phyloP scores from a whole-genome alignment of 1,140 invertebrate species.

The Laodelphax striatellus region DNA sequence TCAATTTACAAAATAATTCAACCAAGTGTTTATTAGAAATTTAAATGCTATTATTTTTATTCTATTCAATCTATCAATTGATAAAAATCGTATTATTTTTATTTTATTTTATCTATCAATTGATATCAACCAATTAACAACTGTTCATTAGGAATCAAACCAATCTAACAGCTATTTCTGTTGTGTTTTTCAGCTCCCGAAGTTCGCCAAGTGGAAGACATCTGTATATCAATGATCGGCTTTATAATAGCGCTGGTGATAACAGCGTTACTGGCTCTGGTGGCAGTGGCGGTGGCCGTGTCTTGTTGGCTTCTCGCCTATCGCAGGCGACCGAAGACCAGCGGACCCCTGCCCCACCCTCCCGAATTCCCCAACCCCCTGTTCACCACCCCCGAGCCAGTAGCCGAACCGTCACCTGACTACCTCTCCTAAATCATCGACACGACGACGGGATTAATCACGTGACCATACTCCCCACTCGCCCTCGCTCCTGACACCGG shows the following conservation, averaged over 20 bases:
- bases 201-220: slow-evolving; percentile 62
- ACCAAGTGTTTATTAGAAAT: too few relatives aligned
- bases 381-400: slow-evolving; percentile 72
- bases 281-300: slow-evolving; percentile 85
- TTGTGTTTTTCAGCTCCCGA: slow-evolving; percentile 42
- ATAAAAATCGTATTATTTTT: too few relatives aligned
- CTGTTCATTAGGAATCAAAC: too few relatives aligned
- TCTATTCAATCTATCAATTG: too few relatives aligned
- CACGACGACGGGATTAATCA: background rate
- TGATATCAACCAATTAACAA: too few relatives aligned
- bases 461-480: too few relatives aligned
- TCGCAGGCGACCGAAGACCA: slow-evolving; percentile 66
- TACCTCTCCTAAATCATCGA: slow-evolving; percentile 45
- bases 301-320: slow-evolving; percentile 93
- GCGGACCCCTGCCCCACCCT: slow-evolving; percentile 83
- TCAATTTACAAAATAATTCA: too few relatives aligned
- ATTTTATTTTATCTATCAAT: too few relatives aligned
- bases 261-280: slow-evolving; percentile 78
- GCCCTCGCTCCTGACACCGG: background rate
- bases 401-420: slow-evolving; percentile 66
- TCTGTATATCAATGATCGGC: slow-evolving; percentile 86
- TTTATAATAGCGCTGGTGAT: slow-evolving; percentile 85
- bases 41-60: too few relatives aligned
- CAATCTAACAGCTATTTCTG: background rate
- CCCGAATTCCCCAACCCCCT: slow-evolving; percentile 90